Evolutionary conservation across 2,797 vertebrate species (phyloP).

Genomic region (Aythya fuligula): DNA sequence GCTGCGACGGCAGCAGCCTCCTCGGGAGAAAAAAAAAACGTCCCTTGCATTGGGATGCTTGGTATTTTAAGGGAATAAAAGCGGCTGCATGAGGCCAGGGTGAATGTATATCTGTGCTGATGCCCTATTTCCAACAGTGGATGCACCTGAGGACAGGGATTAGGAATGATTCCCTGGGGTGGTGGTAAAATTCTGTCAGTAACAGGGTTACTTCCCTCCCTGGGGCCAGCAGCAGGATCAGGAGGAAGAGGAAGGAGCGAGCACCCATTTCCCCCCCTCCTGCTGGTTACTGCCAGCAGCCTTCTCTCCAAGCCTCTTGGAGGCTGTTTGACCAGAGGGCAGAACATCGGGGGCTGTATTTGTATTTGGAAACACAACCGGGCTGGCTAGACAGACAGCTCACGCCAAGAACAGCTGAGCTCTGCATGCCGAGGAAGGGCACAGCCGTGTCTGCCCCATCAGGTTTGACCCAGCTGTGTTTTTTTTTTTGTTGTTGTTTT

Average conservation of each 20-base stretch:
- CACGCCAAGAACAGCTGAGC: not conserved
- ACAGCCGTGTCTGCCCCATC: not conserved
- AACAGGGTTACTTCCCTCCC: not conserved
- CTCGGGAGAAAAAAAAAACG: not conserved
- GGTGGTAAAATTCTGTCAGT: not conserved
- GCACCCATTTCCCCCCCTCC: not conserved
- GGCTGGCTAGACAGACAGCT: not conserved
- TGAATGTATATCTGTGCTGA: fast-evolving
- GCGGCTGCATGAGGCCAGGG: not conserved
- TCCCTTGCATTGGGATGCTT: not conserved
- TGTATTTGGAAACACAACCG: not conserved
- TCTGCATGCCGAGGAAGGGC: not conserved
- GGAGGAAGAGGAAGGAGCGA: no score
- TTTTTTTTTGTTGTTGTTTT: not conserved
- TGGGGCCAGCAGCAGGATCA: no score
- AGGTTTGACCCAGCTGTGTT: not conserved
- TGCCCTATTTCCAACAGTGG: fast-evolving
- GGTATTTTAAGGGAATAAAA: not conserved
- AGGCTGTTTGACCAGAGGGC: not conserved
- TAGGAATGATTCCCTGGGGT: fast-evolving
- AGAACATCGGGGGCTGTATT: not conserved
- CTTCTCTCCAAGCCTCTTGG: not conserved
- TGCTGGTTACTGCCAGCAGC: fast-evolving
- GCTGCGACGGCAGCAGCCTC: fast-evolving
- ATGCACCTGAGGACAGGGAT: not conserved